These are phyloP conservation scores for Sycophila texana DNA, from an alignment of 2,888 invertebrate species.

Conservation along the genomic window DNA sequence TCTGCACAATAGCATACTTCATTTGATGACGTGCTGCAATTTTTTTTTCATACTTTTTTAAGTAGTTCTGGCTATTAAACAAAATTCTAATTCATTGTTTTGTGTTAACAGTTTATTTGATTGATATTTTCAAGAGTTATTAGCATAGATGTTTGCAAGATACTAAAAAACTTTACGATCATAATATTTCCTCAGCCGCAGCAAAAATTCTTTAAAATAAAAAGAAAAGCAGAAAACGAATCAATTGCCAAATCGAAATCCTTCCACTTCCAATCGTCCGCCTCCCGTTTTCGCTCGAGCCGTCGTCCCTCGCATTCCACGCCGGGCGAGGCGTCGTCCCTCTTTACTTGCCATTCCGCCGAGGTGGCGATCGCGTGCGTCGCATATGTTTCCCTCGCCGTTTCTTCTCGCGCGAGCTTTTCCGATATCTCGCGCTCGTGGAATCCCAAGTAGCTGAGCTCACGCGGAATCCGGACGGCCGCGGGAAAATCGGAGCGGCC, in stretches of 20 bases:
- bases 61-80: too few species aligned
- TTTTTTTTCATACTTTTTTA: neutral
- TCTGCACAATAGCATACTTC: neutral
- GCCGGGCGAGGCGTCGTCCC: conserved; percentile 60
- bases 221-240: too few species aligned
- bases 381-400: conserved; percentile 67
- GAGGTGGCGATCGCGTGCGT: conserved; percentile 68
- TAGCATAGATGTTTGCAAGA: too few species aligned
- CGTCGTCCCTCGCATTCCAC: conserved; percentile 71
- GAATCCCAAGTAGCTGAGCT: conserved; percentile 22
- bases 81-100: too few species aligned
- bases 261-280: too few species aligned
- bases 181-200: too few species aligned
- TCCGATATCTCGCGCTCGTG: conserved; percentile 54
- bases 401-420: conserved; percentile 55
- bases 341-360: conserved; percentile 73
- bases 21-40: neutral
- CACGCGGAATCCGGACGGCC: neutral
- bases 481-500: conserved; percentile 13
- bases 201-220: too few species aligned
- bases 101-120: too few species aligned
- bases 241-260: too few species aligned
- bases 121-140: too few species aligned
- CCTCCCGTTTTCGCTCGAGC: neutral
- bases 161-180: too few species aligned